Evolutionary conservation across 1,140 invertebrate species (phyloP), one percentile per base, ranked within the genome.

Genomic region (Brachionus angularis): DNA sequence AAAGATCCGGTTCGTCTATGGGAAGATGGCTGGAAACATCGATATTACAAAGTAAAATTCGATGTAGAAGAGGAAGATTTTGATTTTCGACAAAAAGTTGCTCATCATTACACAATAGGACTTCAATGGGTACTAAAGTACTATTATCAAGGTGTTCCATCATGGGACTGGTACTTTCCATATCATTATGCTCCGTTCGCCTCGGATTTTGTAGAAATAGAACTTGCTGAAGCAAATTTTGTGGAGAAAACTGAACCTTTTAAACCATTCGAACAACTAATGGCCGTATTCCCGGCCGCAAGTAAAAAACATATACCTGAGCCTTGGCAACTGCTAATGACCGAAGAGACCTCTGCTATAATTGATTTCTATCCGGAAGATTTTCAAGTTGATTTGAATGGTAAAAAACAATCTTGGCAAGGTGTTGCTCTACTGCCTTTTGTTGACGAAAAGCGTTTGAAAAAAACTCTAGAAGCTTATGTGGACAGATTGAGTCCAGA

Each of bases 141-240:
- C 83, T 98, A 98, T 82, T 98, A 98, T 84, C 95, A 87, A 86
- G 96, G 96, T 46, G 98, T 96, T 83, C 89, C 93, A 21, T 96
- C 93, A 2, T 99, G 96, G 96, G 92, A 96, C 81, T 99, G 96
- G 96, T 98, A 96, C 83, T 99, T 93, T 82, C 96, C 96, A 0
- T 98, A 95, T 80, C 96, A 99, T 82, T 99, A 98, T 85, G 96
- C 96, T 2, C 96, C 96, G n/a, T 99, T 99, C 84, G 96, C 96
- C 3, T 97, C 94, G 1, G 96, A 99, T 84, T 98, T 99, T 82
- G 85, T 92, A 23, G 39, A 61, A 36, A 90, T 98, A 39, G 86
- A 85, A 53, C 87, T 89, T 10, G 81, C 95, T 2, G 87, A 88
- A 46, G 91, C 90, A 0, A 85, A 88, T 76, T 98, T 98, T 83